Base-by-base conservation (phyloP, 2,113 vertebrate species). In the Mesoclemmys tuberculata region DNA sequence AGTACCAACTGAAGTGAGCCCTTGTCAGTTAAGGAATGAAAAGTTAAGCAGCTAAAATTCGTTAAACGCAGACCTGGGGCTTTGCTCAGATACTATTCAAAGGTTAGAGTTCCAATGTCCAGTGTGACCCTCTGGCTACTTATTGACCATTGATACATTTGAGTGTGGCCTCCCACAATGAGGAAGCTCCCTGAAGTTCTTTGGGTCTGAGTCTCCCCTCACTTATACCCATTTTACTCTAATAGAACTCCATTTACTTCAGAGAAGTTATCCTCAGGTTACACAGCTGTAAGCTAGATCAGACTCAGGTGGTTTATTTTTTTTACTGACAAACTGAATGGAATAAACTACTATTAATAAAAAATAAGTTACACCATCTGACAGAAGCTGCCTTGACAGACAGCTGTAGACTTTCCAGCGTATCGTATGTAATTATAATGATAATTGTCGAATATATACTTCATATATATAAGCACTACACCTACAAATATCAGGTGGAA, bases 131-230 rank as follows among this genome's bases (percentile, higher is more conserved):
- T 92, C 93, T 97, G 95, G 97, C 95, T 96, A 97, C 87, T 97
- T 51, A 97, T 96, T 98, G 93, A 97, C 97, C 90, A 93, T 4
- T 90, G 92, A 82, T 90, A 88, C 78, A 88, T 92, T 94, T 5
- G 80, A 96, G 80, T 54, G n/a, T 2, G 83, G 88, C 85, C 93
- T 58, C 77, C 6, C 55, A 92, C 46, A 41, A 8, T 1, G 27
- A 2, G 21, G 10, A 3, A 82, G 68, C 78, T 77, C 5, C 55
- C 75, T 80, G 48, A 27, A 81, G 64, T 38, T 82, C 56, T 21
- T 27, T 80, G 1, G 10, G 4, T 21, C 79, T 51, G 29, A 26
- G 68, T 26, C 87, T 61, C 56, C 93, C 61, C 84, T 58, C 29
- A 2, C 26, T 22, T 38, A 71, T 22, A 71, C 10, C 10, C 46